These are phyloP conservation scores for Euwallacea fornicatus DNA, from an alignment of 1,140 invertebrate species.

Conservation along the genomic window DNA sequence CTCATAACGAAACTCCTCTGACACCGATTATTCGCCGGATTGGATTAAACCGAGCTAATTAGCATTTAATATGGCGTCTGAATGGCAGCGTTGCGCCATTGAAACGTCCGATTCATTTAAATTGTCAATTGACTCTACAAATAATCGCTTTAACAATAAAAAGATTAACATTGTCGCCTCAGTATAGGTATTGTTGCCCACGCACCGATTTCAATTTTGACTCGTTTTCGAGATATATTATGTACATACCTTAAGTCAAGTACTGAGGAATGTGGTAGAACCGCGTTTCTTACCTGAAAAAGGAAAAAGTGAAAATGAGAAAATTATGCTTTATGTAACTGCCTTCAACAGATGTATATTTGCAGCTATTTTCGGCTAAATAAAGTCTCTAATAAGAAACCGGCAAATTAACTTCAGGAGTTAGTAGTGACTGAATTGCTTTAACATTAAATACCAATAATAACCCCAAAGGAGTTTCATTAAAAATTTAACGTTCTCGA, in stretches of 20 bases:
- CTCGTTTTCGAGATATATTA: background rate
- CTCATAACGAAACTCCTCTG: too few species aligned
- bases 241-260: too few species aligned
- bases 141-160: conserved; percentile 26
- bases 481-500: conserved; percentile 2
- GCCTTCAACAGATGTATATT: conserved; percentile 16
- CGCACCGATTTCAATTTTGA: background rate
- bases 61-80: conserved; percentile 28
- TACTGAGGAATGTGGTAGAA: conserved; percentile 9
- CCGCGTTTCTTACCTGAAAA: conserved; percentile 22
- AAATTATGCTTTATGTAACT: too few species aligned
- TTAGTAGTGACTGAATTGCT: too few species aligned
- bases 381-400: background rate
- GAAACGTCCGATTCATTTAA: conserved; percentile 22
- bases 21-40: too few species aligned
- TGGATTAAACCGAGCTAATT: conserved; percentile 22
- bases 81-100: conserved; percentile 14
- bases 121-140: conserved; percentile 16
- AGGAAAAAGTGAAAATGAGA: conserved; percentile 31
- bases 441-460: conserved; percentile 9
- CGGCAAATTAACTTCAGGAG: background rate
- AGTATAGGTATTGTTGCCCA: too few species aligned
- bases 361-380: background rate
- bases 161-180: conserved; percentile 17
- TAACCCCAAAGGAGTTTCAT: background rate